These are phyloP conservation scores for Actinemys pallida DNA, from an alignment of 2,113 vertebrate species.

Conservation along the genomic window DNA sequence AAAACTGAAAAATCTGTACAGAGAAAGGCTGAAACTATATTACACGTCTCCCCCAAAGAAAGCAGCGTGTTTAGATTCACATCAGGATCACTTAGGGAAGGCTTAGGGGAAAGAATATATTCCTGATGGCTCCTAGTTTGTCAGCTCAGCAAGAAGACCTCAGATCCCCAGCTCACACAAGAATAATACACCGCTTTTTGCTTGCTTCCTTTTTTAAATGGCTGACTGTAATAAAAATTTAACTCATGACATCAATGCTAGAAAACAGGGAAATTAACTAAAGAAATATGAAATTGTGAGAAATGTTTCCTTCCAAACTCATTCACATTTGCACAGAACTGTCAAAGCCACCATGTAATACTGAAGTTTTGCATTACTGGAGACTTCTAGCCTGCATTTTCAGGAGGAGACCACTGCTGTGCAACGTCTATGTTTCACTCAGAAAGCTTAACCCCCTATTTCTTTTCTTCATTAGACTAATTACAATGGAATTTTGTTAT, in stretches of 20 bases:
- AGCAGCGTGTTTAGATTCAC: slow-evolving; percentile 62
- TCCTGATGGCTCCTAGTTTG: slow-evolving; percentile 33
- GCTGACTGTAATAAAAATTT: not conserved
- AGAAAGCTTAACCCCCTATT: not conserved
- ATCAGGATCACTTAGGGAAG: slow-evolving; percentile 58
- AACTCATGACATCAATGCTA: not conserved
- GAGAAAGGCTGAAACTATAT: not conserved
- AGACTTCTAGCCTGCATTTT: not conserved
- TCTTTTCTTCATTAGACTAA: not conserved
- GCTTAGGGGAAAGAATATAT: not conserved
- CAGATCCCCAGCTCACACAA: not conserved
- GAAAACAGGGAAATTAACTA: not conserved
- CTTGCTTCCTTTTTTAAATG: not conserved
- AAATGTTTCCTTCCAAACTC: not conserved
- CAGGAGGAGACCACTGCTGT: not conserved
- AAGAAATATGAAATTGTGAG: not conserved
- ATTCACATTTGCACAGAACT: not conserved
- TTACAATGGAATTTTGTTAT: not conserved
- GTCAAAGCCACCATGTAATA: not conserved
- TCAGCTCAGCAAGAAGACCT: slow-evolving; percentile 5
- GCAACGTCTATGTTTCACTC: not conserved
- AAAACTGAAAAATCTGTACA: slow-evolving; percentile 47
- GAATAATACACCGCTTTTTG: not conserved
- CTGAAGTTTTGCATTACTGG: not conserved
- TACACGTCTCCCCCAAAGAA: slow-evolving; percentile 31